Evolutionary conservation across 2,113 vertebrate genomes (phyloP).

Genomic region (Polyodon spathula): DNA sequence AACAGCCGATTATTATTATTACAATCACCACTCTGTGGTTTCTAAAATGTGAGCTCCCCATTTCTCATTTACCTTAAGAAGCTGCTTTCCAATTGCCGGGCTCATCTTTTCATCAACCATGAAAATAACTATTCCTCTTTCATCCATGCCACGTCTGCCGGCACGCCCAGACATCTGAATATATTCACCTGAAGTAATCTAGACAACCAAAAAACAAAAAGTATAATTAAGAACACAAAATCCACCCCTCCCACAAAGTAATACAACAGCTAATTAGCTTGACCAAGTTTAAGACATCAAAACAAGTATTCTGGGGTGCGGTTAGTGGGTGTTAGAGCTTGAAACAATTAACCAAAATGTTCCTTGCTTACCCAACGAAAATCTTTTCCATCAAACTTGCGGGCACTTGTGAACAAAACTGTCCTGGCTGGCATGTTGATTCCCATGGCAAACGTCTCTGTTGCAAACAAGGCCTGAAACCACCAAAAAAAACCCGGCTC

Average conservation of each 20-base stretch:
- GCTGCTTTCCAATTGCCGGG: slow-evolving; percentile 85
- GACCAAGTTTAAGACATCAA: no score
- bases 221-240: not conserved
- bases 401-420: slow-evolving; percentile 91
- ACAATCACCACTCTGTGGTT: no score
- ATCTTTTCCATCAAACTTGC: slow-evolving; percentile 93
- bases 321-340: no score
- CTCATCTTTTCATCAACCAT: slow-evolving; percentile 99
- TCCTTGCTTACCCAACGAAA: slow-evolving; percentile 80
- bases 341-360: slow-evolving; percentile 5
- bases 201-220: slow-evolving; percentile 18
- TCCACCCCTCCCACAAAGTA: not conserved
- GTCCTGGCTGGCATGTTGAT: slow-evolving; percentile 98
- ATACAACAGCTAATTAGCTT: not conserved
- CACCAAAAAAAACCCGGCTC: not conserved
- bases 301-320: no score
- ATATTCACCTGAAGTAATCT: slow-evolving; percentile 97
- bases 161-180: slow-evolving; percentile 98
- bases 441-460: slow-evolving; percentile 96
- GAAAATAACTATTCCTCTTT: slow-evolving; percentile 94
- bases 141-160: slow-evolving; percentile 94
- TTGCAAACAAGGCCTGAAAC: slow-evolving; percentile 88
- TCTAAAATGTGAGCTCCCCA: no score
- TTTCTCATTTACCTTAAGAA: slow-evolving; percentile 74
- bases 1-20: no score